phyloP scores from a whole-genome alignment of 1,140 invertebrate genomes.

The Mercenaria mercenaria region DNA sequence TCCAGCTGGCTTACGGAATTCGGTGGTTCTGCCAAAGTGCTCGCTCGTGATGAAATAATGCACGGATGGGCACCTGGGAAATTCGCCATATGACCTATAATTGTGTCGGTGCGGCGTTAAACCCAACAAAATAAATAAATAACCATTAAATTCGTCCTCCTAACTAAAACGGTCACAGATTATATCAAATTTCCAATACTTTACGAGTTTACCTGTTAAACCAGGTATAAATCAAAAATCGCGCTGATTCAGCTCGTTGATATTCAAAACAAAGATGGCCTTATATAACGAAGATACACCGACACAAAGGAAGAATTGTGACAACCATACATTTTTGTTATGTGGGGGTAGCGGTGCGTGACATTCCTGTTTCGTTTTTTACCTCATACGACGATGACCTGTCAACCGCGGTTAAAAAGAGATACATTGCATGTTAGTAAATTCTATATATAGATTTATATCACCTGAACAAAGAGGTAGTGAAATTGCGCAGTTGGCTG shows the following conservation, averaged over 20 bases:
- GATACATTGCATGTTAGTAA: constrained; percentile 31
- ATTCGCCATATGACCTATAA: too few relatives aligned
- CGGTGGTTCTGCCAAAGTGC: too few relatives aligned
- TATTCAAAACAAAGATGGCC: constrained; percentile 52
- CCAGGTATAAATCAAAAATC: constrained; percentile 31
- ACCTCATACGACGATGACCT: constrained; percentile 35
- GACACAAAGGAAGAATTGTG: constrained; percentile 1
- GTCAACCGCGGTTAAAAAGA: constrained; percentile 32
- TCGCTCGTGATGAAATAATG: too few relatives aligned
- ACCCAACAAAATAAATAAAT: too few relatives aligned
- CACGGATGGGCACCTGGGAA: too few relatives aligned
- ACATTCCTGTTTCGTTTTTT: constrained; percentile 22
- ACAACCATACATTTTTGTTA: not conserved
- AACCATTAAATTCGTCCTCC: too few relatives aligned
- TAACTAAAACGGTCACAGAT: not conserved
- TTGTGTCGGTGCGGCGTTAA: too few relatives aligned
- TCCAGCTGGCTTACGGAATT: too few relatives aligned
- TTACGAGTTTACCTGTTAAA: not conserved
- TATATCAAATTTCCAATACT: not conserved
- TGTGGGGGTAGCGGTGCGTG: not conserved
- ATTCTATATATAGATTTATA: constrained; percentile 31
- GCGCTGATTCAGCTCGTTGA: constrained; percentile 40
- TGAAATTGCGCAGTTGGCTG: constrained; percentile 60
- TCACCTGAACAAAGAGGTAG: constrained; percentile 55
- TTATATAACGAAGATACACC: not conserved